Evolutionary conservation across 1,140 invertebrate genomes (phyloP).

Genomic region (Drosophila micromelanica): DNA sequence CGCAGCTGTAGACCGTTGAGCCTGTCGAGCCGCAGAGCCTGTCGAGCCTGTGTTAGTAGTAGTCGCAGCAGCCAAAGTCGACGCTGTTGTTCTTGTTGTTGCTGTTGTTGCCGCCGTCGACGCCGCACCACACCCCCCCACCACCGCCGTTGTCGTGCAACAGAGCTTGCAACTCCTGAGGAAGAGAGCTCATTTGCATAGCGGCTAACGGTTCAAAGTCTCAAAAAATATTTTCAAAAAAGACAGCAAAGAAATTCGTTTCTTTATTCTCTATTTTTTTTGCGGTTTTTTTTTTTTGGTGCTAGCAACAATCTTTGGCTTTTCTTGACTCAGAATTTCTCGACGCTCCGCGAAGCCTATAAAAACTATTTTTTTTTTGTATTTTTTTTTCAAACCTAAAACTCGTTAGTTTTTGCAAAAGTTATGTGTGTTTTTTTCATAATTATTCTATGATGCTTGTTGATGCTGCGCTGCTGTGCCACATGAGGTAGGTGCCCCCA

Average conservation of each 20-base stretch:
- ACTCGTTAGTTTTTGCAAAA: not conserved
- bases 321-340: not conserved
- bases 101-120: not conserved
- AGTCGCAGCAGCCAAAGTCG: slow-evolving; percentile 10
- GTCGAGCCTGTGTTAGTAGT: slow-evolving; percentile 27
- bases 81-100: not conserved
- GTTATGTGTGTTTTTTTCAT: not conserved
- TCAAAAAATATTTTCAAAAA: slow-evolving; percentile 9
- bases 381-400: not conserved
- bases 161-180: slow-evolving; percentile 36
- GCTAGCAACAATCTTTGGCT: slow-evolving; percentile 11
- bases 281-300: slow-evolving; percentile 17
- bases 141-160: slow-evolving; percentile 4
- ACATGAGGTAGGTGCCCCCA: slow-evolving; percentile 36
- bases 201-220: slow-evolving; percentile 37
- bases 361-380: not conserved
- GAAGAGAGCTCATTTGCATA: slow-evolving; percentile 44
- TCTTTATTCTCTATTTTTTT: slow-evolving; percentile 32
- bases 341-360: not conserved
- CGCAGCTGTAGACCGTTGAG: slow-evolving; percentile 33
- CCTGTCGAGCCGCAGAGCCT: slow-evolving; percentile 19
- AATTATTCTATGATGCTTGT: slow-evolving; percentile 13
- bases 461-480: slow-evolving; percentile 28
- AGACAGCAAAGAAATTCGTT: slow-evolving; percentile 23
- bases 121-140: not conserved